Evolutionary conservation across 2,888 invertebrate genomes (phyloP).

Genomic region (Timema cristinae): DNA sequence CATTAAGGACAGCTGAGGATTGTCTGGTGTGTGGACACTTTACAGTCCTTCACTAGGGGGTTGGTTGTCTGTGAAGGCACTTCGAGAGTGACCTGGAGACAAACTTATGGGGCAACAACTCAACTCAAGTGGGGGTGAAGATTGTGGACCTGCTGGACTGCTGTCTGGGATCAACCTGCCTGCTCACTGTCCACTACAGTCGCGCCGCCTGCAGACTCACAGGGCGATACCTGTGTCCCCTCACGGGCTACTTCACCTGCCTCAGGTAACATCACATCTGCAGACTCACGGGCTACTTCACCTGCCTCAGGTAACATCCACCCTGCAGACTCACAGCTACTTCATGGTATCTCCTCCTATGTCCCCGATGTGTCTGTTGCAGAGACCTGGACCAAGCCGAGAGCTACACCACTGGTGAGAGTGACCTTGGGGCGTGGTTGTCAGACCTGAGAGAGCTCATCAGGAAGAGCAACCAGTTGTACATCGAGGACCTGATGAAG

Average conservation of each 20-base stretch:
- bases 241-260: constrained; percentile 10
- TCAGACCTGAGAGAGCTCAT: constrained; percentile 10
- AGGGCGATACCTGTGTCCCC: constrained; percentile 1
- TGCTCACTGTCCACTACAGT: not conserved
- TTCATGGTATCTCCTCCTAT: no score
- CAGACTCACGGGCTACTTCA: not conserved
- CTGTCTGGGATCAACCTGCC: not conserved
- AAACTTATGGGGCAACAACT: no score
- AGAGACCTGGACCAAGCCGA: no score
- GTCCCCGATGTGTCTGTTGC: no score
- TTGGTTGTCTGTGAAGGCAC: no score
- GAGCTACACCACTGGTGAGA: no score
- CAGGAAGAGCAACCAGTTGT: constrained; percentile 12
- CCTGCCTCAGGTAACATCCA: no score
- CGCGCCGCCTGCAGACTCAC: not conserved
- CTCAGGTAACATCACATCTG: not conserved
- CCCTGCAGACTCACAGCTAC: no score
- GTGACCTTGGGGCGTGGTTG: not conserved
- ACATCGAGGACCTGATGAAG: constrained; percentile 3
- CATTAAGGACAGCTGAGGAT: not conserved
- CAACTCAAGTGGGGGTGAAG: not conserved
- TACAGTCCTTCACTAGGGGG: no score
- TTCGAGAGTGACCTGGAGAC: no score
- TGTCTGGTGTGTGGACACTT: no score
- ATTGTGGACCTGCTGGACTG: constrained; percentile 12